Conservation (phyloP, 2,888 invertebrate species). For the Lapara coniferarum region DNA sequence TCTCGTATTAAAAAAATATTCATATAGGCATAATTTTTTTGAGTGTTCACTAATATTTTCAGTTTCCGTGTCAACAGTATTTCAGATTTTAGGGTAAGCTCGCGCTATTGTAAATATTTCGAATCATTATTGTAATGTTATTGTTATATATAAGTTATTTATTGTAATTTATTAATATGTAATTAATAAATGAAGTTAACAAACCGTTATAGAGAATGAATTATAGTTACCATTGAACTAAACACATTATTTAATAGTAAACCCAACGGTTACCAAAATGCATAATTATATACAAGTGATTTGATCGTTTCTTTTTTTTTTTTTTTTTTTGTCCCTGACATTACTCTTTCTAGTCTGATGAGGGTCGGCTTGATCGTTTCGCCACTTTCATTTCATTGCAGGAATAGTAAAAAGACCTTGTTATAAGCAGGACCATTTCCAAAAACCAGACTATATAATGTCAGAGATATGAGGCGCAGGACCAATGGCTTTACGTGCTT, state of each 20-base stretch:
- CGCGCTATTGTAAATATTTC: conserved; percentile 69
- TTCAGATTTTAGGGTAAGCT: conserved; percentile 41
- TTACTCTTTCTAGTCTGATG: too few species aligned
- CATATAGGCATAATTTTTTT: conserved; percentile 8
- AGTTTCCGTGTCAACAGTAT: background rate
- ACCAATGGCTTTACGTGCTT: too few species aligned
- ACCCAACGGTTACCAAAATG: background rate
- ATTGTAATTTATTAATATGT: conserved; percentile 53
- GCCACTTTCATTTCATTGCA: conserved; percentile 33
- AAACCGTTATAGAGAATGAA: conserved; percentile 32
- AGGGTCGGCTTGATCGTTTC: conserved; percentile 31
- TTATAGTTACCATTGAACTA: conserved; percentile 44
- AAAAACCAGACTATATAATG: too few species aligned
- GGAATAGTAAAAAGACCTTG: background rate
- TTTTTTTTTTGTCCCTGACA: too few species aligned
- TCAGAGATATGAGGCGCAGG: too few species aligned
- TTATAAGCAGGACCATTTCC: too few species aligned
- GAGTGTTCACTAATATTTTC: conserved; percentile 13
- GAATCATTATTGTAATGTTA: conserved; percentile 33
- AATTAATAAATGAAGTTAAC: conserved; percentile 42
- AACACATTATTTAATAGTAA: conserved; percentile 7
- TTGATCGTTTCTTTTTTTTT: conserved; percentile 31
- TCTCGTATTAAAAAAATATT: background rate
- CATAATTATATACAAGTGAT: conserved; percentile 38
- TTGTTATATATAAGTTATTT: conserved; percentile 57